Base-by-base conservation (phyloP, 37 sponge, comb jelly and placozoan species). In the Haliclona indistincta region DNA sequence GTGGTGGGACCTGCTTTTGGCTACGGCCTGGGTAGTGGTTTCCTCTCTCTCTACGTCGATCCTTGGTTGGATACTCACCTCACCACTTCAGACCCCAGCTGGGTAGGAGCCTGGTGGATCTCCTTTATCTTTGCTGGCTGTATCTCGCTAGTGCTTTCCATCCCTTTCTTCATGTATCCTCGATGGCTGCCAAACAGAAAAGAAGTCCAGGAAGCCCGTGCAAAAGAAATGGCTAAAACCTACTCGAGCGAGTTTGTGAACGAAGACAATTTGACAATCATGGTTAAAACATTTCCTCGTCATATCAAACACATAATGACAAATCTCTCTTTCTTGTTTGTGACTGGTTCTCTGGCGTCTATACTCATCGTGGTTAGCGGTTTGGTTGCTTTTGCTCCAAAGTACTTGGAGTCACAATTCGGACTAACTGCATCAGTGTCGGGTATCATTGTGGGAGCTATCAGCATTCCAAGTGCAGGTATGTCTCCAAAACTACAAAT, bases 101-200 rank as follows among this genome's bases (percentile, higher is more conserved):
- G 83, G 81, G 90, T 94, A 25, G 94, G 94, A 3, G 87, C 87
- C 8, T 94, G 94, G 94, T 94, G 94, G 94, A 30, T 82, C 20
- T 71, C 84, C 32, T 94, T 86, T 38, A 38, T 94, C 0, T 30
- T 91, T 17, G 32, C 73, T 66, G 67, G 67, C 17, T 32, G 5
- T 15, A 36, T 66, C 10, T 71, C 33, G 11, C 11, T 51, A 58
- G 6, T 71, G 11, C 38, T 71, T 23, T 43, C 81, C 0, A 39
- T 80, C 10, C 87, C 87, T 2, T 80, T 86, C 52, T 43, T 86
- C 15, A 41, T 80, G 71, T 86, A 42, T 41, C 87, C 87, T 20
- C 72, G 80, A 63, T 30, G 53, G 3, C 61, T 85, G 2, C 53
- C 73, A n/a, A 53, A 79, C 60, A 52, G 55, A 47, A 35, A 61